Base-by-base conservation (phyloP, 2,797 vertebrate species). In the Trematomus bernacchii region DNA sequence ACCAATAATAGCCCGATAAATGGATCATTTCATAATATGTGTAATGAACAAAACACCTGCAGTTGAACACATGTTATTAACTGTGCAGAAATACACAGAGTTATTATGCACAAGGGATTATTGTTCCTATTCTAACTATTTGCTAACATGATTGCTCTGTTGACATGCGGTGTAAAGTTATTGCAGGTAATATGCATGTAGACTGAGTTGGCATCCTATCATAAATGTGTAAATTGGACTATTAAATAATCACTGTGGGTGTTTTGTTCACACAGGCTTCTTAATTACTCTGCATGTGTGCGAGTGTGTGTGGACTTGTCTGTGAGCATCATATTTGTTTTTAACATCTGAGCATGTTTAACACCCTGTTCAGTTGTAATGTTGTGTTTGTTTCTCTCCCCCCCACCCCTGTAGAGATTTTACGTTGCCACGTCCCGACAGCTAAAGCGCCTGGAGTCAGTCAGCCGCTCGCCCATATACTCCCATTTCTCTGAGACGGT, bases 401-500 rank as follows among this genome's bases (percentile, higher is more conserved):
- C 73, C 61, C 68, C 50, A 82, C 68, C 61, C 73, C 64, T 75
- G 21, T 92, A 99, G 98, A 96, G 98, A 66, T 98, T 99, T 95
- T 99, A 99, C 0, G 96, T 98, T 19, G 97, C 98, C 10, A 98
- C 98, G 0, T 98, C 98, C 1, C 95, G 97, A 33, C 98, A 99
- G 89, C 94, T 99, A 77, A 99, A 98, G 92, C 95, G 98, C 0
- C 94, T 99, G 94, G 98, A 99, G 87, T 99, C 98, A 0, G 80
- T 98, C 89, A 99, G 96, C 93, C 95, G 98, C 75, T 99, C 98
- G 10, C 98, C 98, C 53, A 96, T 99, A 83, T 99, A 97, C 92
- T 99, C 98, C 27, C 97, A 99, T 91, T 99, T 99, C 94, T 98
- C 97, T 6, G 98, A 99, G 93, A 98, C 96, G 0, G 74, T 99